Base-by-base conservation (phyloP, 1,140 invertebrate species). In the Zaprionus camerounensis region DNA sequence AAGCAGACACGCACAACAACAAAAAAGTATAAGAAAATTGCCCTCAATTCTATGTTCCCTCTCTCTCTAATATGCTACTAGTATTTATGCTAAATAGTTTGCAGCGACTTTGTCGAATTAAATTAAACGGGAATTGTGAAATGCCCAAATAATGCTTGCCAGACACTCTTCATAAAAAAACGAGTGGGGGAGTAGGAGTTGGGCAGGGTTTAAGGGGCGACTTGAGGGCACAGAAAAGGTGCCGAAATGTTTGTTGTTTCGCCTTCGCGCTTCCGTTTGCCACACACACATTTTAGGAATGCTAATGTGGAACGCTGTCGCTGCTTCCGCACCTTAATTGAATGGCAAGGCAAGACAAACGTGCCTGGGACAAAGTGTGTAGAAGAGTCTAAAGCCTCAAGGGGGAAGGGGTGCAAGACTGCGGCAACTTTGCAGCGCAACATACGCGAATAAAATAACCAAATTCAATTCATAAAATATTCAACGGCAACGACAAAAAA, bases 401-500 rank as follows among this genome's bases (percentile, higher is more conserved):
- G 46, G 49, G 38, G 49, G 63, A 44, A 56, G 38, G 31, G 44
- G 70, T 26, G 46, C 26, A 49, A 51, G 64, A 26, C 46, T 26
- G 69, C 62, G 51, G 53, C 57, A 83, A 69, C 81, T 88, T 84
- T 88, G 85, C 68, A 85, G 74, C 81, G 71, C 78, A 90, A 82
- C 81, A 90, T 90, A 90, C 85, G 84, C 84, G 85, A 76, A 85
- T 79, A 85, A 88, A 88, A 88, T 90, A 90, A 88, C 81, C 78
- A 85, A 90, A 90, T 90, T 90, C 86, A 90, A 91, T 85, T 90
- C 79, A 90, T 90, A 90, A 90, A 90, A 85, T 77, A 90, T 90
- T 90, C 85, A 90, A 81, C 83, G 87, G 82, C 56, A 70, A 66
- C 36, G 34, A 57, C 65, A 69, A 70, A 53, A 67, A 49, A 70